Percentiles rank a stretch among this genome's conserved stretches.
Evolutionary conservation across 2,113 vertebrate species (phyloP).

Genomic region (Cinclus cinclus): DNA sequence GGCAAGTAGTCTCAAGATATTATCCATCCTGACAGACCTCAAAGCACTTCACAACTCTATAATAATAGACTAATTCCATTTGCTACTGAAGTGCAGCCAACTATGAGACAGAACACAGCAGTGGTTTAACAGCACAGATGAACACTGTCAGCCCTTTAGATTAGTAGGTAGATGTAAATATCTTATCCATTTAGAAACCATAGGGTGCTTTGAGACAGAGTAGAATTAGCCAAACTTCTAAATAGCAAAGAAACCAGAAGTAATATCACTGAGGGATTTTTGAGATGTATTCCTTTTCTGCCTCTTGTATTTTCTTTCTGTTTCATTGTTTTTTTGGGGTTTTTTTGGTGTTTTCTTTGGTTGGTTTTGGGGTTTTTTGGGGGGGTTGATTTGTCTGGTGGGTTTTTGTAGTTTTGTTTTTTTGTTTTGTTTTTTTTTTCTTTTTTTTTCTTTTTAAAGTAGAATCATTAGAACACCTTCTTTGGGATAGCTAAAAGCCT

Average conservation of each 20-base stretch:
- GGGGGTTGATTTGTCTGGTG: neutral
- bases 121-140: constrained; percentile 52
- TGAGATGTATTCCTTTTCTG: neutral
- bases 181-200: constrained; percentile 22
- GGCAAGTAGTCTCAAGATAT: neutral
- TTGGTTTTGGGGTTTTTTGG: neutral
- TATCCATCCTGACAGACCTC: neutral
- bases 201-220: neutral
- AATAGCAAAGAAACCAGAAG: neutral
- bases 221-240: neutral
- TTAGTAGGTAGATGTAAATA: constrained; percentile 38
- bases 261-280: neutral
- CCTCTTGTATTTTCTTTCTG: neutral
- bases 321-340: neutral
- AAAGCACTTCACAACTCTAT: constrained; percentile 7
- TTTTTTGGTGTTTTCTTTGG: neutral
- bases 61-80: constrained; percentile 35
- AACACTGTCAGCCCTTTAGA: constrained; percentile 33
- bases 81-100: constrained; percentile 22
- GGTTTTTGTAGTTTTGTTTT: too few species aligned
- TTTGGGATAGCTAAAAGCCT: neutral
- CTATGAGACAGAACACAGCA: constrained; percentile 26
- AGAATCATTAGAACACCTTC: neutral
- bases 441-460: neutral
- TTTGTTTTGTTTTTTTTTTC: neutral